Conservation (phyloP, 2,113 vertebrate genomes). For the Microcebus tavaratra region DNA sequence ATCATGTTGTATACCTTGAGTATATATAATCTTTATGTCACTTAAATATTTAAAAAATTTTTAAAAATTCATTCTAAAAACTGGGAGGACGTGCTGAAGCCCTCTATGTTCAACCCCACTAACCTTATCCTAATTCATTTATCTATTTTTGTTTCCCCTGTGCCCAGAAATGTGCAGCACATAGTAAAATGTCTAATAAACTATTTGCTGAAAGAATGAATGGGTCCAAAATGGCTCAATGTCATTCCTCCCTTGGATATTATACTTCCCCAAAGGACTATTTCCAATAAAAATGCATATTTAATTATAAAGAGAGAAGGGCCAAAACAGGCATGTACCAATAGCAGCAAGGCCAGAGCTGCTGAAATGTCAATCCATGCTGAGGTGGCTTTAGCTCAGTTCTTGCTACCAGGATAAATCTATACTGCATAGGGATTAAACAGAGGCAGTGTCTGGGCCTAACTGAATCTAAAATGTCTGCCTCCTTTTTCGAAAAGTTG, state of each 20-base stretch:
- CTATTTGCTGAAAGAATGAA: slow-evolving; percentile 20
- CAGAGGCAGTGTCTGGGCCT: background rate
- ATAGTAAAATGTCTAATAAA: background rate
- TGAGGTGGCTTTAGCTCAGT: background rate
- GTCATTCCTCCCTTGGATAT: background rate
- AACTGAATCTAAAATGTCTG: background rate
- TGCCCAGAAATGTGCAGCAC: background rate
- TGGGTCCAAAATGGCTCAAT: background rate
- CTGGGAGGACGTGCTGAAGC: background rate
- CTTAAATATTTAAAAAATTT: background rate
- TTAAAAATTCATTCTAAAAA: background rate
- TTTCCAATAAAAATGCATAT: background rate
- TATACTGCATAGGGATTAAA: background rate
- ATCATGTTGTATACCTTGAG: background rate
- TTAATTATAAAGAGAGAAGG: slow-evolving; percentile 5
- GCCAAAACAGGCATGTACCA: background rate
- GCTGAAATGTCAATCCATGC: background rate
- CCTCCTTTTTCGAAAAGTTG: background rate
- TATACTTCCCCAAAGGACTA: background rate
- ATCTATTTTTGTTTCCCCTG: background rate
- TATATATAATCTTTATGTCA: background rate
- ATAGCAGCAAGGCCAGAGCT: background rate
- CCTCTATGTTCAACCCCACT: background rate
- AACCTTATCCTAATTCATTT: background rate
- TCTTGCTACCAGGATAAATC: background rate